A percentile compares a stretch with the other conserved stretches of the same genome.
These are phyloP conservation scores for Champsocephalus gunnari DNA, from an alignment of 2,797 vertebrate species.

Conservation along the genomic window DNA sequence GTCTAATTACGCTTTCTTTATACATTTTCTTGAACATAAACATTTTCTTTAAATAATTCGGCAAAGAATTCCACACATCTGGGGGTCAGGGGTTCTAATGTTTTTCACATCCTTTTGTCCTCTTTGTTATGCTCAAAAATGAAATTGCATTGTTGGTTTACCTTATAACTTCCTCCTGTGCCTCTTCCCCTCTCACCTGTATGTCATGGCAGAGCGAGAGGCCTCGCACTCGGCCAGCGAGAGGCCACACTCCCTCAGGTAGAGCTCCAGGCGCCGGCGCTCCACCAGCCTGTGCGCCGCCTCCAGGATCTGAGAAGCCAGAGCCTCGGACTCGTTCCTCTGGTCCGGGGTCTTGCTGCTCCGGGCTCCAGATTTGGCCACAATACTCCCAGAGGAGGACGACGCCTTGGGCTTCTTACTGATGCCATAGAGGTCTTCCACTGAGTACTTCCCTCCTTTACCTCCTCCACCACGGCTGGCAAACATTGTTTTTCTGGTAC, in stretches of 20 bases:
- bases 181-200: slow-evolving; percentile 79
- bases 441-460: slow-evolving; percentile 85
- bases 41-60: no score
- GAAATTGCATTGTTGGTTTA: background rate
- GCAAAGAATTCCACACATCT: no score
- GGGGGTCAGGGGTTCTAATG: no score
- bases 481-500: slow-evolving; percentile 78
- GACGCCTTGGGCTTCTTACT: slow-evolving; percentile 86
- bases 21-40: no score
- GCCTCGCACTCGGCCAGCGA: slow-evolving; percentile 77
- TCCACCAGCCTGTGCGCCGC: slow-evolving; percentile 83
- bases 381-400: slow-evolving; percentile 66
- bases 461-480: slow-evolving; percentile 81
- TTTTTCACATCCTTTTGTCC: background rate
- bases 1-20: no score
- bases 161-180: background rate
- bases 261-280: slow-evolving; percentile 81
- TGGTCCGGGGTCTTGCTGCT: slow-evolving; percentile 67
- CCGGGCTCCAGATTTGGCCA: slow-evolving; percentile 65
- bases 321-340: slow-evolving; percentile 72
- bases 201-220: slow-evolving; percentile 81
- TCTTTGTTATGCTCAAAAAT: background rate
- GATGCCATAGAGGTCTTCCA: slow-evolving; percentile 88
- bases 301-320: slow-evolving; percentile 84
- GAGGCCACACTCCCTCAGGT: slow-evolving; percentile 83